Evolutionary conservation across 1,140 invertebrate genomes (phyloP).

Genomic region (Acromyrmex heyeri): DNA sequence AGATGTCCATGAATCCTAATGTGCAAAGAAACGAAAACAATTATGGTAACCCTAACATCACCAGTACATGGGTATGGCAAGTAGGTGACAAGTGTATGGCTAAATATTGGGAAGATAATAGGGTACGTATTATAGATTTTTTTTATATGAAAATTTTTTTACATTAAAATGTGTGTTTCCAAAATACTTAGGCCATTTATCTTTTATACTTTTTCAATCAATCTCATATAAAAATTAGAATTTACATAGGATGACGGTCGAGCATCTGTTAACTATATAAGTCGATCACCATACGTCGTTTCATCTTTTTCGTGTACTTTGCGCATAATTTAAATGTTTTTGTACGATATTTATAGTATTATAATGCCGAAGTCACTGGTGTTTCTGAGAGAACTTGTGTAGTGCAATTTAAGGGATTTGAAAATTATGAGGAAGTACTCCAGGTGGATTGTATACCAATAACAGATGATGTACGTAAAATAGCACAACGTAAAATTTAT

Average conservation of each 20-base stretch:
- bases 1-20: slow-evolving; percentile 63
- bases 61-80: slow-evolving; percentile 89
- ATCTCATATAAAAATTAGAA: background rate
- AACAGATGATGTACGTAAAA: slow-evolving; percentile 83
- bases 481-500: background rate
- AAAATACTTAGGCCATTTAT: too few relatives aligned
- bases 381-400: slow-evolving; percentile 93
- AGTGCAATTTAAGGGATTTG: slow-evolving; percentile 94
- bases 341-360: slow-evolving; percentile 90
- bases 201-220: background rate
- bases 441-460: slow-evolving; percentile 92
- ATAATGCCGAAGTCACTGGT: slow-evolving; percentile 93
- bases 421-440: slow-evolving; percentile 95
- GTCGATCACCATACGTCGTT: background rate
- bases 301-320: background rate
- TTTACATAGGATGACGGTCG: background rate
- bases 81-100: slow-evolving; percentile 94
- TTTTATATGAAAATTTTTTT: background rate
- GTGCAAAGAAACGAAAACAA: slow-evolving; percentile 76
- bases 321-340: slow-evolving; percentile 20
- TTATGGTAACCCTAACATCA: slow-evolving; percentile 74
- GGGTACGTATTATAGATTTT: slow-evolving; percentile 87
- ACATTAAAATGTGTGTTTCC: background rate
- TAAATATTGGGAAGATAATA: slow-evolving; percentile 97
- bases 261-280: background rate